phyloP scores from a whole-genome alignment of 1,140 invertebrate genomes.

The Anagrus nilaparvatae region DNA sequence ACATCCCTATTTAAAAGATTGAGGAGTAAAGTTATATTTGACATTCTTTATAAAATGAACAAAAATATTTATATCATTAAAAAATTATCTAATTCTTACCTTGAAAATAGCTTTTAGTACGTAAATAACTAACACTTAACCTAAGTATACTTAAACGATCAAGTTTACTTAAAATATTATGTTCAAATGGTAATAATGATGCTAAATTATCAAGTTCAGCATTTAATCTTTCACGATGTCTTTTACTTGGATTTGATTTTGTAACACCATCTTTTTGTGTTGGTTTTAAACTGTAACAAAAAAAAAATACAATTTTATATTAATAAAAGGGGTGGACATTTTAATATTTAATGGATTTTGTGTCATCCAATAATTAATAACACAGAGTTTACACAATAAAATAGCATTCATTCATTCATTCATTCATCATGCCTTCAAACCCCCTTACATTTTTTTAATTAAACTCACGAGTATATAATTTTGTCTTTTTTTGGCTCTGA shows the following conservation, averaged over 20 bases:
- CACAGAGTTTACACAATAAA: slow-evolving; percentile 37
- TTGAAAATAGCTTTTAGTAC: slow-evolving; percentile 99
- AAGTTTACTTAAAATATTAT: slow-evolving; percentile 95
- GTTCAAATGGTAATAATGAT: slow-evolving; percentile 95
- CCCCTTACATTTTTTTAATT: slow-evolving; percentile 44
- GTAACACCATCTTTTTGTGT: slow-evolving; percentile 92
- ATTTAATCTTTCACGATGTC: slow-evolving; percentile 94
- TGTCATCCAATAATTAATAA: slow-evolving; percentile 45
- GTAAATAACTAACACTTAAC: slow-evolving; percentile 93
- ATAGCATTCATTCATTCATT: too few species aligned
- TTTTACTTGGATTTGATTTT: slow-evolving; percentile 97
- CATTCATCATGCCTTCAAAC: slow-evolving; percentile 44
- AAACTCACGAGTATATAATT: too few species aligned
- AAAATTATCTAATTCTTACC: slow-evolving; percentile 66
- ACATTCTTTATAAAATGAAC: too few species aligned
- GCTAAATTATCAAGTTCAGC: slow-evolving; percentile 96
- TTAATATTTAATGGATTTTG: slow-evolving; percentile 38
- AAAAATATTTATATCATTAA: too few species aligned
- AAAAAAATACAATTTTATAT: slow-evolving; percentile 8
- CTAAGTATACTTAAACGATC: slow-evolving; percentile 95
- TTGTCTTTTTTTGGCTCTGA: too few species aligned
- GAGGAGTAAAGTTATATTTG: too few species aligned
- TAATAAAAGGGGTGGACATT: slow-evolving; percentile 15
- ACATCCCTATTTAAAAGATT: too few species aligned
- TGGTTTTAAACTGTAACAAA: slow-evolving; percentile 76